Evolutionary conservation across 2,888 invertebrate species (phyloP).

Genomic region (Acleris holmiana): DNA sequence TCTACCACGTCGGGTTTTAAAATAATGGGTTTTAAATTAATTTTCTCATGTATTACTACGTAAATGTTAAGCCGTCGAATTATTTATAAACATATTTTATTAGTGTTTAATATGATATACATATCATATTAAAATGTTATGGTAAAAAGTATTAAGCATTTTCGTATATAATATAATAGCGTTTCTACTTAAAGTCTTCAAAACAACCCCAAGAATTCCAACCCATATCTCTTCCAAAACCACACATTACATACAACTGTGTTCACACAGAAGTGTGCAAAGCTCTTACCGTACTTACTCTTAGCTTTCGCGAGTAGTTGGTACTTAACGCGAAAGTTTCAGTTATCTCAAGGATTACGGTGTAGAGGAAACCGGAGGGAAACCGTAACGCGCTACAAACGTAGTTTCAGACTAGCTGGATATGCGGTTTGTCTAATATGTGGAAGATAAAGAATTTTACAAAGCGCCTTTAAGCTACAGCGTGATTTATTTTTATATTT

Average conservation of each 20-base stretch:
- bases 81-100: too few relatives aligned
- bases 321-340: slow-evolving; percentile 20
- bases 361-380: neutral
- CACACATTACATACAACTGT: neutral
- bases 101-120: too few relatives aligned
- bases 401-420: neutral
- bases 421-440: neutral
- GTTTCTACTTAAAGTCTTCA: too few relatives aligned
- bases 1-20: too few relatives aligned
- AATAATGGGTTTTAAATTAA: too few relatives aligned
- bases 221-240: neutral
- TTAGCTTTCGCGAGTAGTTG: slow-evolving; percentile 1
- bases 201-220: too few relatives aligned
- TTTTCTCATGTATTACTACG: too few relatives aligned
- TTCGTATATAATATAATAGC: too few relatives aligned
- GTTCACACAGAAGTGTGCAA: neutral
- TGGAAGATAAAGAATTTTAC: slow-evolving; percentile 13
- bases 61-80: too few relatives aligned
- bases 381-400: neutral
- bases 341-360: slow-evolving; percentile 8
- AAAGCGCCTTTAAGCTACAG: neutral
- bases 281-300: slow-evolving; percentile 8
- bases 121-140: too few relatives aligned
- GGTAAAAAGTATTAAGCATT: too few relatives aligned
- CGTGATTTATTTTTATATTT: neutral